Conservation (phyloP, 2,797 vertebrate genomes). For the Octomys mimax region DNA sequence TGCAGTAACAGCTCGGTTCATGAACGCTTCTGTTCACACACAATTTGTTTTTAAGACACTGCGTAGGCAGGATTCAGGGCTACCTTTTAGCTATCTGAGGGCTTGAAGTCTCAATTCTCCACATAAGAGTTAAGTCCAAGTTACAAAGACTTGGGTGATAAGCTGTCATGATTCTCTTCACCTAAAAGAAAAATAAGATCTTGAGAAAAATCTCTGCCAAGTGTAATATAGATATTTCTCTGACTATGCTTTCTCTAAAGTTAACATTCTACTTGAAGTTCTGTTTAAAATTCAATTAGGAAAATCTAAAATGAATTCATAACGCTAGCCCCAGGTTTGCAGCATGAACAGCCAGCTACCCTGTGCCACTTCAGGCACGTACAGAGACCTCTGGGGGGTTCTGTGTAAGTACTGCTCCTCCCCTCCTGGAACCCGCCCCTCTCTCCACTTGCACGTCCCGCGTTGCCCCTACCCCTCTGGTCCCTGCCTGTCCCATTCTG, state of each 20-base stretch:
- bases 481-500: not conserved
- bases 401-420: not conserved
- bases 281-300: not conserved
- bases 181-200: not conserved
- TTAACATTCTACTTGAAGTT: constrained; percentile 7
- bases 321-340: not conserved
- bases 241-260: constrained; percentile 13
- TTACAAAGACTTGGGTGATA: not conserved
- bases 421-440: not conserved
- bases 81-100: not conserved
- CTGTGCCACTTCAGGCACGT: not conserved
- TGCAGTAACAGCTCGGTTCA: not conserved
- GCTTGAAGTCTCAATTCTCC: not conserved
- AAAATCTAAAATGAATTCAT: not conserved
- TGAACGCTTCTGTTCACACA: not conserved
- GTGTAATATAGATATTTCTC: not conserved
- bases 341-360: not conserved
- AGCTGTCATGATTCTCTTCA: constrained; percentile 12
- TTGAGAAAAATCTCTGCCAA: not conserved
- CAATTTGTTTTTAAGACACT: not conserved
- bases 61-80: not conserved
- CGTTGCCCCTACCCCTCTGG: not conserved
- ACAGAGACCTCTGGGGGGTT: not conserved
- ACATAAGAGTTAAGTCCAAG: constrained; percentile 12
- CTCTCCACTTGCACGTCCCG: not conserved